Evolutionary conservation across 2,888 invertebrate genomes (phyloP).

Genomic region (Drosophila buzzatii): DNA sequence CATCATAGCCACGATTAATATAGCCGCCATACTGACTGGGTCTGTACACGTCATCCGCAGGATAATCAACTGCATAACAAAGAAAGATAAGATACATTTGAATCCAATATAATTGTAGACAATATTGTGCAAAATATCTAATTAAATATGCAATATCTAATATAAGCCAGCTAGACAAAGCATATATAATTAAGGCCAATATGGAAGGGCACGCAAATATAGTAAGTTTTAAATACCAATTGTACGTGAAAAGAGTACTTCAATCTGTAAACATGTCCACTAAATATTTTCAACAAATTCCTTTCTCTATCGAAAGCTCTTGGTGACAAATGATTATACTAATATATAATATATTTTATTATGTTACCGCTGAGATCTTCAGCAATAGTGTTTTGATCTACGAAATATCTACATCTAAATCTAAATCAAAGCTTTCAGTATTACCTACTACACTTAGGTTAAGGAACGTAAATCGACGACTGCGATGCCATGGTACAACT

Average conservation of each 20-base stretch:
- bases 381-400: too few relatives aligned
- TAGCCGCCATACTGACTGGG: conserved; percentile 62
- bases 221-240: neutral
- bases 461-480: too few relatives aligned
- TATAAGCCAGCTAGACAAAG: neutral
- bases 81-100: neutral
- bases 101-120: neutral
- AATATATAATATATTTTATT: neutral
- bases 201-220: neutral
- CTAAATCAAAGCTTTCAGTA: too few relatives aligned
- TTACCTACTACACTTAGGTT: too few relatives aligned
- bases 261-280: neutral
- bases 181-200: neutral
- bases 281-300: too few relatives aligned
- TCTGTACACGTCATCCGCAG: conserved; percentile 64
- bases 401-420: too few relatives aligned
- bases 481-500: neutral
- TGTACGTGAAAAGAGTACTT: neutral
- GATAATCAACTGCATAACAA: conserved; percentile 68
- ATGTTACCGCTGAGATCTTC: neutral
- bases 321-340: neutral
- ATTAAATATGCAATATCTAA: neutral
- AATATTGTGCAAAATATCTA: too few relatives aligned
- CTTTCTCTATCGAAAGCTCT: neutral
- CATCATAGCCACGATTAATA: conserved; percentile 76